Evolutionary conservation across 1,140 invertebrate genomes (phyloP).

Genomic region (Drosophila sucinea): DNA sequence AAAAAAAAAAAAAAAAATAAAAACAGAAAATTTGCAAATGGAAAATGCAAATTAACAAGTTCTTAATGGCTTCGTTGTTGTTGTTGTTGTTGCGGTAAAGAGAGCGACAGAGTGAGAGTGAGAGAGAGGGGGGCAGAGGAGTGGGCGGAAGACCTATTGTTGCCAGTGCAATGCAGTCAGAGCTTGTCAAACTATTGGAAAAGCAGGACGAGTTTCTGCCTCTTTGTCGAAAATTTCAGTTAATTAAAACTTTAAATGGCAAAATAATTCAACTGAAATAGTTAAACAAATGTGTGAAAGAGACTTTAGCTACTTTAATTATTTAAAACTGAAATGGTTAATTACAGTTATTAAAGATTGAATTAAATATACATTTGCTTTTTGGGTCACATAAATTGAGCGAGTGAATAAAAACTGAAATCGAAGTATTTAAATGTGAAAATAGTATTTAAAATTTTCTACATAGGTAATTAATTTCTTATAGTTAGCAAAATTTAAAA

Average conservation of each 20-base stretch:
- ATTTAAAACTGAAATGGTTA: background rate
- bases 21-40: conserved; percentile 35
- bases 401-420: too few species aligned
- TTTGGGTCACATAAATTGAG: too few species aligned
- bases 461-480: too few species aligned
- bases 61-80: conserved; percentile 46
- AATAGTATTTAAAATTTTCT: too few species aligned
- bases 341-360: background rate
- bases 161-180: conserved; percentile 1
- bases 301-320: background rate
- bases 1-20: background rate
- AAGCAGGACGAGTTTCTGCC: background rate
- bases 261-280: conserved; percentile 12
- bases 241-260: conserved; percentile 14
- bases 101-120: background rate
- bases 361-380: background rate
- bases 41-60: conserved; percentile 62
- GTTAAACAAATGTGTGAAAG: background rate
- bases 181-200: conserved; percentile 6
- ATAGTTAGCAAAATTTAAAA: too few species aligned
- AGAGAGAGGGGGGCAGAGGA: background rate
- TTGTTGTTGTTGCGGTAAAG: conserved; percentile 7
- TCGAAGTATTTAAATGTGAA: too few species aligned
- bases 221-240: conserved; percentile 1
- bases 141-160: background rate